These are phyloP conservation scores for Hestina assimilis DNA, from an alignment of 1,140 invertebrate species.

Conservation along the genomic window DNA sequence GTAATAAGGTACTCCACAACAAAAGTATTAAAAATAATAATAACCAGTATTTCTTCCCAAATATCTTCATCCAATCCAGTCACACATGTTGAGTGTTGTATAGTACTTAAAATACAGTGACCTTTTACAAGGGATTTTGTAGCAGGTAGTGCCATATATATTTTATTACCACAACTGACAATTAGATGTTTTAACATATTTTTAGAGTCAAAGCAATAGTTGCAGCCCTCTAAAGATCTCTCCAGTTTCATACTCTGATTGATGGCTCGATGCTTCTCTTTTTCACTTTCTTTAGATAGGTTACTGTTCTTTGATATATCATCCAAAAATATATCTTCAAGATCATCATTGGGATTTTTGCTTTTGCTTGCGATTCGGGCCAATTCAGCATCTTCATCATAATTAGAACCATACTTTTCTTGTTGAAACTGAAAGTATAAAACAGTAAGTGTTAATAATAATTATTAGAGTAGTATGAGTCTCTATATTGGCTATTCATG, in stretches of 20 bases:
- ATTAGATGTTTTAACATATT: conserved; percentile 93
- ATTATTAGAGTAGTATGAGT: too few species aligned
- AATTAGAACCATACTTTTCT: conserved; percentile 90
- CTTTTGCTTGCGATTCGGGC: conserved; percentile 84
- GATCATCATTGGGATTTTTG: conserved; percentile 85
- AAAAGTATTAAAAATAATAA: neutral
- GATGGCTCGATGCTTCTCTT: conserved; percentile 85
- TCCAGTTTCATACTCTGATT: conserved; percentile 84
- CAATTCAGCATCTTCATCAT: conserved; percentile 91
- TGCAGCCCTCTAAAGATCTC: conserved; percentile 88
- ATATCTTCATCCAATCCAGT: conserved; percentile 95
- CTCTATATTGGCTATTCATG: too few species aligned
- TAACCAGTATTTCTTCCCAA: conserved; percentile 91
- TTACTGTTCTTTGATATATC: conserved; percentile 82
- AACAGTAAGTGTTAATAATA: neutral
- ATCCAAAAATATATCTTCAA: conserved; percentile 93
- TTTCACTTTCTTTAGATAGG: conserved; percentile 81
- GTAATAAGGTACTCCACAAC: too few species aligned
- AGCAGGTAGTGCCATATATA: conserved; percentile 90
- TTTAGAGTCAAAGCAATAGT: conserved; percentile 89
- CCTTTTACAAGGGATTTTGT: conserved; percentile 89
- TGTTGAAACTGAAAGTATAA: conserved; percentile 86
- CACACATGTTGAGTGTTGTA: conserved; percentile 87
- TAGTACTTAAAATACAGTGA: conserved; percentile 94
- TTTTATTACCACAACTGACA: conserved; percentile 87